Evolutionary conservation across 2,797 vertebrate species (phyloP).

Genomic region (Heterohyrax brucei): DNA sequence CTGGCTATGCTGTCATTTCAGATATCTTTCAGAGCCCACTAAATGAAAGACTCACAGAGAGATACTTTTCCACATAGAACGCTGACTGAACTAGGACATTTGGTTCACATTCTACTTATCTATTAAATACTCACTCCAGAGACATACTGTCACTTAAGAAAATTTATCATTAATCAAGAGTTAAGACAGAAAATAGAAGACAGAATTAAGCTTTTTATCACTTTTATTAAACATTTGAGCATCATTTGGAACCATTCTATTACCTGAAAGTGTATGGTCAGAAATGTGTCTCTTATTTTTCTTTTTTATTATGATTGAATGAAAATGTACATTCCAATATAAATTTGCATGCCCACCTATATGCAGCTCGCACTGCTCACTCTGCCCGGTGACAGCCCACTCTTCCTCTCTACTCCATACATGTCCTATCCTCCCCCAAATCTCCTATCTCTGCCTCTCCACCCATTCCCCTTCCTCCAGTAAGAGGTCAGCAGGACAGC

Average conservation of each 20-base stretch:
- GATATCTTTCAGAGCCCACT: constrained; percentile 74
- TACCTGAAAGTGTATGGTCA: constrained; percentile 46
- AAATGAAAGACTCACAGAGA: constrained; percentile 77
- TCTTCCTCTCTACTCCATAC: too few relatives aligned
- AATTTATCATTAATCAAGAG: not conserved
- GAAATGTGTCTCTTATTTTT: constrained; percentile 3
- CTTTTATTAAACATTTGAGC: constrained; percentile 49
- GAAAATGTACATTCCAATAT: too few relatives aligned
- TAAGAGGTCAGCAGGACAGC: too few relatives aligned
- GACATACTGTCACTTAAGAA: constrained; percentile 49
- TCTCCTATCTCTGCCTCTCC: too few relatives aligned
- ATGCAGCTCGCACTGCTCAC: too few relatives aligned
- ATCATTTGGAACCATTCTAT: constrained; percentile 25
- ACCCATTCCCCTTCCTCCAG: too few relatives aligned
- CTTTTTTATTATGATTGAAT: too few relatives aligned
- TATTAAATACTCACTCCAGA: constrained; percentile 63
- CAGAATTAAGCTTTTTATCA: constrained; percentile 33
- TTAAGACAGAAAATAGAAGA: not conserved
- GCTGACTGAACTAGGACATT: constrained; percentile 44
- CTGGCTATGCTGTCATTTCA: constrained; percentile 69
- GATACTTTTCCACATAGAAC: constrained; percentile 62
- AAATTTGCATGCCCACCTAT: too few relatives aligned
- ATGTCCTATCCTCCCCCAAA: too few relatives aligned
- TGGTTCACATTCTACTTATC: constrained; percentile 32
- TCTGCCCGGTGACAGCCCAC: too few relatives aligned